These are phyloP conservation scores for Sphyrna mokarran DNA, from an alignment of 2,113 vertebrate genomes.

Conservation along the genomic window DNA sequence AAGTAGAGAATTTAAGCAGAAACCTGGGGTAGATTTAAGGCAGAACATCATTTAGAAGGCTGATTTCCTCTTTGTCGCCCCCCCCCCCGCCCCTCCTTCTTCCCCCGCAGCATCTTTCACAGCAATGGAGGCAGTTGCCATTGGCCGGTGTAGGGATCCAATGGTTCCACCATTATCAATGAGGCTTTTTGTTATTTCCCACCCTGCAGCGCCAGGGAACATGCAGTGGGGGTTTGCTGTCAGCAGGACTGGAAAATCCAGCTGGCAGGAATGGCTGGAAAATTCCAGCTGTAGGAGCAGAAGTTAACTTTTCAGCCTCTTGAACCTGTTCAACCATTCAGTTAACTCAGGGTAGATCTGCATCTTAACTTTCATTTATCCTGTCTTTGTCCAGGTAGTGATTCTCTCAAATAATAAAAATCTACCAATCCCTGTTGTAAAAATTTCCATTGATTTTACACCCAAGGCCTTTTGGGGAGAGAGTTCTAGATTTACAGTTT, in stretches of 20 bases:
- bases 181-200: too few species aligned
- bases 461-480: background rate
- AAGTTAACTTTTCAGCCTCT: background rate
- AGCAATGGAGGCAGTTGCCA: too few species aligned
- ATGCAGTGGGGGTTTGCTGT: too few species aligned
- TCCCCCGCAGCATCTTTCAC: too few species aligned
- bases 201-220: too few species aligned
- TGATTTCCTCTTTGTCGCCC: too few species aligned
- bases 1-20: background rate
- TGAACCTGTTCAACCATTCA: background rate
- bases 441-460: background rate
- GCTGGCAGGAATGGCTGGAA: too few species aligned
- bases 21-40: background rate
- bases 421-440: background rate
- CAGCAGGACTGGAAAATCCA: too few species aligned
- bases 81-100: too few species aligned
- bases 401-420: background rate
- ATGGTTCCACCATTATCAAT: too few species aligned
- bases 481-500: too few species aligned
- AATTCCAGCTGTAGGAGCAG: background rate
- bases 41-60: background rate
- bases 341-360: background rate
- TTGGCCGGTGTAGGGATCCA: too few species aligned
- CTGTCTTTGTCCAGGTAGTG: background rate
- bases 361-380: background rate